These are phyloP conservation scores for Echiichthys vipera DNA, from an alignment of 2,797 vertebrate species.

Conservation along the genomic window DNA sequence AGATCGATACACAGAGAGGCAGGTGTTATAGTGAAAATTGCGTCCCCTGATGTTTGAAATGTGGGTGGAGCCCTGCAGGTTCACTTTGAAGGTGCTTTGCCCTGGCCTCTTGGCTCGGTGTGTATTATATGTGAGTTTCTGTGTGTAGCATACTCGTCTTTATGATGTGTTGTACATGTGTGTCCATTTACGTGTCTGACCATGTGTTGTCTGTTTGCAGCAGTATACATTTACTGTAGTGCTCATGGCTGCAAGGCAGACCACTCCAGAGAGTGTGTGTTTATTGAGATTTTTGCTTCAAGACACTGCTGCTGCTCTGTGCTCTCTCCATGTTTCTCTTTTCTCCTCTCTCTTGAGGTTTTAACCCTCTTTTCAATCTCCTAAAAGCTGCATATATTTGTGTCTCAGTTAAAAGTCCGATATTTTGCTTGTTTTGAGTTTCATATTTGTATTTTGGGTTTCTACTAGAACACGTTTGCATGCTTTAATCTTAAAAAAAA, in stretches of 20 bases:
- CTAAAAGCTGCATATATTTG: constrained; percentile 13
- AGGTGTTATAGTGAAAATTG: constrained; percentile 58
- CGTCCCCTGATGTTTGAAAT: constrained; percentile 54
- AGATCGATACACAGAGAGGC: constrained; percentile 34
- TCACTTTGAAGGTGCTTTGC: constrained; percentile 3
- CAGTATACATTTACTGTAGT: constrained; percentile 35
- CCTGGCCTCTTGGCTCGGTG: constrained; percentile 5
- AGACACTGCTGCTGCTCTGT: constrained; percentile 38
- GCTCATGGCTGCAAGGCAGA: constrained; percentile 58
- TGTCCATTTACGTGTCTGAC: constrained; percentile 20
- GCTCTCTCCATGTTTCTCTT: constrained; percentile 8
- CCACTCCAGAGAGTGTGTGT: constrained; percentile 65
- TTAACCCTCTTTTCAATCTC: background rate
- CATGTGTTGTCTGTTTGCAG: constrained; percentile 51
- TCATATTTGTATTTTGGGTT: no score
- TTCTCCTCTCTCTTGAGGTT: constrained; percentile 2
- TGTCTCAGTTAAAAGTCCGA: constrained; percentile 11
- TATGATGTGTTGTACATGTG: constrained; percentile 13
- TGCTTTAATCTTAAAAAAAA: no score
- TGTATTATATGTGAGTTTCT: background rate
- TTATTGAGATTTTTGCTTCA: constrained; percentile 67
- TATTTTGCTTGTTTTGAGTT: no score
- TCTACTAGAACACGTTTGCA: no score
- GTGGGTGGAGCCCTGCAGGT: constrained; percentile 42
- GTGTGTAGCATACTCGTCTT: background rate